These are phyloP conservation scores for Heterochromis multidens DNA, from an alignment of 2,113 vertebrate species.

Conservation along the genomic window DNA sequence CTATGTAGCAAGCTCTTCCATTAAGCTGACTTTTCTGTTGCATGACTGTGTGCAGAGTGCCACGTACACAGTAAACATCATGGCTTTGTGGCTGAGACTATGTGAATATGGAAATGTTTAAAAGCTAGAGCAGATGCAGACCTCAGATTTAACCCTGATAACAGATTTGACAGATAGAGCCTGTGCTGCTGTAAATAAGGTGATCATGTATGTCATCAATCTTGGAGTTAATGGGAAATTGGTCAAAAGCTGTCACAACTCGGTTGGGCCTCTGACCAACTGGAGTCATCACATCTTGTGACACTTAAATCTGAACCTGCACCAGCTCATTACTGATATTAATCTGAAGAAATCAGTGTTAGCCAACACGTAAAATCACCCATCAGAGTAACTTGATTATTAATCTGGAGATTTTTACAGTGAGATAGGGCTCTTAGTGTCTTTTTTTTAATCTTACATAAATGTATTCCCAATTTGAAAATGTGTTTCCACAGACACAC, in stretches of 20 bases:
- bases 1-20: not conserved
- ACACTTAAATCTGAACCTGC: not conserved
- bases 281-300: not conserved
- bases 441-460: not conserved
- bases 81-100: constrained; percentile 21
- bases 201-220: not conserved
- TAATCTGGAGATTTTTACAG: not conserved
- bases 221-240: not conserved
- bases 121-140: not conserved
- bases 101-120: not conserved
- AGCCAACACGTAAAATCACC: not conserved
- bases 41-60: not conserved
- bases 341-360: not conserved
- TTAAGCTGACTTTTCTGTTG: constrained; percentile 14
- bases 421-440: accelerated
- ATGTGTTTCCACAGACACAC: not conserved
- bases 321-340: not conserved
- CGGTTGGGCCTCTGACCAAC: not conserved
- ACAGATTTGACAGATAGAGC: not conserved
- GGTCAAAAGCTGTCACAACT: not conserved
- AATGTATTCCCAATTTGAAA: not conserved
- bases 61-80: not conserved
- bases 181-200: not conserved
- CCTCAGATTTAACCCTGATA: not conserved
- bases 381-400: not conserved